Evolutionary conservation across 2,888 invertebrate genomes (phyloP), one percentile per base, ranked within the genome.

Genomic region (Aphodius granarius): DNA sequence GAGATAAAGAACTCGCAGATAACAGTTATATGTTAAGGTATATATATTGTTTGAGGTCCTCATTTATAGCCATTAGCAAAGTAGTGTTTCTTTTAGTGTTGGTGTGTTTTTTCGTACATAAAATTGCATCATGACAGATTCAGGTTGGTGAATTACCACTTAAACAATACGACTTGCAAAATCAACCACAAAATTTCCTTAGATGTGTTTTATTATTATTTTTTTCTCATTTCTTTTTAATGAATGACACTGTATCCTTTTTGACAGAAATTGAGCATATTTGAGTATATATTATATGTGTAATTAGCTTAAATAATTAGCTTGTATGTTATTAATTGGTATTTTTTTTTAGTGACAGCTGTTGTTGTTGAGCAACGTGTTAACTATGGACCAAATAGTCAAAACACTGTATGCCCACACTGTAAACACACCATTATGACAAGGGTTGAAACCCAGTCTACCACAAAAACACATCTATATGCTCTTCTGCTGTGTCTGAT

Each of bases 381-480:
- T 9, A 63, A 72, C 76, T 84, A 86, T 65, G 88, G 89, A 4
- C 85, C 87, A 0, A 82, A 85, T 13, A 80, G 88, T 5, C 84
- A 86, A 76, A 63, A 80, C 0, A 78, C 87, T 79, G 83, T 78
- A 0, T 89, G 89, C 78, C 89, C 89, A 1, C 81, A 86, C 70
- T 89, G 89, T 76, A 86, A 85, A 6, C 83, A 84, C 3, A 82
- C 81, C 63, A 86, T 89, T 73, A 80, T 83, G 0, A 88, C 89
- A 0, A 77, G 82, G 15, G 83, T 88, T 2, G 84, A 86, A 78
- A 82, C 84, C 1, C 86, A 87, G 80, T 78, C 88, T 0, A 86
- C 86, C 43, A 85, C 86, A 0, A 88, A 87, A 81, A 89, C 89
- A 0, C 89, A 89, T 80, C 75, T 89, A 13, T 86, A 88, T 73